Percentiles rank a stretch among this genome's conserved stretches.
phyloP scores from a whole-genome alignment of 1,140 invertebrate genomes.

The Papilio xuthus region DNA sequence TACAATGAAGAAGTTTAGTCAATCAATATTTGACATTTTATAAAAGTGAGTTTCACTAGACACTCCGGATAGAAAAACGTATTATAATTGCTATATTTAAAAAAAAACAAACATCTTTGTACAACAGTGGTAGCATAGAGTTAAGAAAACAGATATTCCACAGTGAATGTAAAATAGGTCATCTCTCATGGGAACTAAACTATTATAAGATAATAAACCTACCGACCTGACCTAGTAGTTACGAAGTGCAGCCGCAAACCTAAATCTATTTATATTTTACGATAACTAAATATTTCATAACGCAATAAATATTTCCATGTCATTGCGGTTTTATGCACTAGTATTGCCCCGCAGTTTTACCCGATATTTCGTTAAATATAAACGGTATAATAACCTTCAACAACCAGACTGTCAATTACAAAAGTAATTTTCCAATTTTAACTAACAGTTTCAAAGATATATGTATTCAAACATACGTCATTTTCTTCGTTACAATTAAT shows the following conservation, averaged over 20 bases:
- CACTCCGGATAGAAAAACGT: too few species aligned
- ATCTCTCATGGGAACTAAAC: background rate
- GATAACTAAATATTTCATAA: slow-evolving; percentile 8
- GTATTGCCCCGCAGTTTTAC: background rate
- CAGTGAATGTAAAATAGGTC: background rate
- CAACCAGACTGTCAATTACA: background rate
- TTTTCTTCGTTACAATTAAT: too few species aligned
- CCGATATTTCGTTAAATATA: background rate
- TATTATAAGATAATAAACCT: slow-evolving; percentile 26
- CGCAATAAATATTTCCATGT: background rate
- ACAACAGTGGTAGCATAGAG: too few species aligned
- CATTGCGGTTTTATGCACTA: background rate
- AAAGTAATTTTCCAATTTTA: too few species aligned
- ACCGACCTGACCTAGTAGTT: slow-evolving; percentile 26
- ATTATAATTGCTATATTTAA: too few species aligned
- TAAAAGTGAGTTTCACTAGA: too few species aligned
- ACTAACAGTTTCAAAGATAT: too few species aligned
- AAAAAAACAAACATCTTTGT: too few species aligned
- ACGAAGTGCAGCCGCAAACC: slow-evolving; percentile 10
- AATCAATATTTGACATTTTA: too few species aligned
- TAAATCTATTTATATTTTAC: slow-evolving; percentile 4
- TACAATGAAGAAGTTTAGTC: too few species aligned
- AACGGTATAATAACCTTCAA: background rate
- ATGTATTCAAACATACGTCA: too few species aligned
- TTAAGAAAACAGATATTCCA: too few species aligned